These are phyloP conservation scores for Champsocephalus esox DNA, from an alignment of 2,797 vertebrate species.

Conservation along the genomic window DNA sequence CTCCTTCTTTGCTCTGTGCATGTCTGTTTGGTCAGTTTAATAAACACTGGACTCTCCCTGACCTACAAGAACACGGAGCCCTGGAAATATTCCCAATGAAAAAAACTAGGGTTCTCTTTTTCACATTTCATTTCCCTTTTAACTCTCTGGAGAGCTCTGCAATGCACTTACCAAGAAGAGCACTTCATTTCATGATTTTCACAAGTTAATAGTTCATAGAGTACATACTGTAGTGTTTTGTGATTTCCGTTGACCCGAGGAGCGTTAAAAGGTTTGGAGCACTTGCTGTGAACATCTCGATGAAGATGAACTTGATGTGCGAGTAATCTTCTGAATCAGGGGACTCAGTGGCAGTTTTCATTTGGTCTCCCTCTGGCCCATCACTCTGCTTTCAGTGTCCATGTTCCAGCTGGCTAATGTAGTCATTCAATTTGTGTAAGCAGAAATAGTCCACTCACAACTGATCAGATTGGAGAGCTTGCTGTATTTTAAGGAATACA, in stretches of 20 bases:
- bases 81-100: constrained; percentile 48
- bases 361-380: constrained; percentile 44
- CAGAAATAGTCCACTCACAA: constrained; percentile 41
- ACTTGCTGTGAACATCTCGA: constrained; percentile 54
- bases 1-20: constrained; percentile 56
- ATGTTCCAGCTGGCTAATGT: constrained; percentile 56
- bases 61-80: constrained; percentile 45
- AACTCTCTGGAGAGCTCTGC: constrained; percentile 49
- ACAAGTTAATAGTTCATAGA: constrained; percentile 19
- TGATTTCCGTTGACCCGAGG: constrained; percentile 33
- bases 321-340: constrained; percentile 53
- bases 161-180: constrained; percentile 58
- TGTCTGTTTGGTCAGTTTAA: constrained; percentile 76
- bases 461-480: constrained; percentile 12
- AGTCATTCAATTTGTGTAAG: constrained; percentile 44
- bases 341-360: constrained; percentile 47
- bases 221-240: constrained; percentile 42
- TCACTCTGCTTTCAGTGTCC: constrained; percentile 42
- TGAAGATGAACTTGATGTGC: constrained; percentile 52
- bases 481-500: constrained; percentile 6
- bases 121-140: constrained; percentile 54
- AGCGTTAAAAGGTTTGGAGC: constrained; percentile 58
- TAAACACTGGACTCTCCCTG: constrained; percentile 55
- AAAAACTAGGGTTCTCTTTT: constrained; percentile 43
- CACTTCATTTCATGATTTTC: constrained; percentile 49